These are phyloP conservation scores for Apantesis nais DNA, from an alignment of 2,888 invertebrate species.

Conservation along the genomic window DNA sequence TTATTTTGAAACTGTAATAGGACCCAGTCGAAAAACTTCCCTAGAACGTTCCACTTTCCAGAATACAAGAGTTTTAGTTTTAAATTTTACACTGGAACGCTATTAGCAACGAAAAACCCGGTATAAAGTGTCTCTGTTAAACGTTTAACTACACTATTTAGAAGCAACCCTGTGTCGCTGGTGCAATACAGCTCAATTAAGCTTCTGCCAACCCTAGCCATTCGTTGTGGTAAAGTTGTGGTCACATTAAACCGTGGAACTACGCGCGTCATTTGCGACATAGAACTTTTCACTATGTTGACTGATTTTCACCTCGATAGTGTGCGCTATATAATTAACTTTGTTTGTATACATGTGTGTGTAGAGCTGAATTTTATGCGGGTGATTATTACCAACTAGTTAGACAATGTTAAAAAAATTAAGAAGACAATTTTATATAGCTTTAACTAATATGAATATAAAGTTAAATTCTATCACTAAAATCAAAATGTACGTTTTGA, in stretches of 20 bases:
- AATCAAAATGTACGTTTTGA: no score
- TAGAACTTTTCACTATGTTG: conserved; percentile 47
- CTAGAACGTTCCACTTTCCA: conserved; percentile 33
- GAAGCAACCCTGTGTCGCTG: conserved; percentile 46
- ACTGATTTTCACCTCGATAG: conserved; percentile 38
- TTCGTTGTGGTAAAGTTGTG: conserved; percentile 65
- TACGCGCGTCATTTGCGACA: conserved; percentile 58
- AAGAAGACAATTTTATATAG: no score
- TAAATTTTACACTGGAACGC: conserved; percentile 44
- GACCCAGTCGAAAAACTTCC: conserved; percentile 18
- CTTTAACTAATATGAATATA: no score
- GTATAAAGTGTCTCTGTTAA: conserved; percentile 51
- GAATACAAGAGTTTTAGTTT: conserved; percentile 42
- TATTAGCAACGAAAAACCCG: conserved; percentile 48
- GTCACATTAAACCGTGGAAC: conserved; percentile 67
- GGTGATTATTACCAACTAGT: conserved; percentile 22
- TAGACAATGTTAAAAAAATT: background rate
- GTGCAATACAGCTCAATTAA: conserved; percentile 65
- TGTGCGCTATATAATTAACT: conserved; percentile 30
- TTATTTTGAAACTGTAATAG: conserved; percentile 25
- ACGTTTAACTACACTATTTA: conserved; percentile 51
- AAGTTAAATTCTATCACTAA: no score
- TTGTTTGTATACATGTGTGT: conserved; percentile 29
- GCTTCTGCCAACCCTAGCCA: conserved; percentile 61
- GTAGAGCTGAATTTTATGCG: conserved; percentile 36